Percentiles rank a stretch among this genome's conserved stretches.
Evolutionary conservation across 2,888 invertebrate genomes (phyloP).

Genomic region (Drosophila testacea): DNA sequence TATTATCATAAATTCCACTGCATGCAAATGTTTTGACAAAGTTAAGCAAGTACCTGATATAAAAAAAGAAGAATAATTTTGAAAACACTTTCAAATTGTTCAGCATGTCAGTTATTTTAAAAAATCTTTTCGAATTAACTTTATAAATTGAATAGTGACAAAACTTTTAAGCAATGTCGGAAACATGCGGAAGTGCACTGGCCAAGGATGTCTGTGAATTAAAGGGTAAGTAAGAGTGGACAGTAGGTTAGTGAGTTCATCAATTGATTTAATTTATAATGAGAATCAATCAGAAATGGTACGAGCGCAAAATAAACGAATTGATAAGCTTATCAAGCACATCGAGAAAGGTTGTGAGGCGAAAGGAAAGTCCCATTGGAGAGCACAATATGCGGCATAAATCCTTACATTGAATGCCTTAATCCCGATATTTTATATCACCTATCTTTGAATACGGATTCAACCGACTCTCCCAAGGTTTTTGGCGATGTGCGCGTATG

Average conservation of each 20-base stretch:
- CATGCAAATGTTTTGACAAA: too few species aligned
- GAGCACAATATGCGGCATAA: slow-evolving; percentile 78
- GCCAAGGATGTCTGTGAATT: slow-evolving; percentile 39
- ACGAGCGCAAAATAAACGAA: slow-evolving; percentile 53
- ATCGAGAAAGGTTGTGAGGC: slow-evolving; percentile 39
- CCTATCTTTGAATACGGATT: slow-evolving; percentile 92
- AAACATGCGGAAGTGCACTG: slow-evolving; percentile 5
- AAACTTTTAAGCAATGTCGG: slow-evolving; percentile 11
- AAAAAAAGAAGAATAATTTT: neutral
- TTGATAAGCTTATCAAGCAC: slow-evolving; percentile 45
- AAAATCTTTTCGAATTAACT: neutral
- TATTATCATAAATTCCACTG: too few species aligned
- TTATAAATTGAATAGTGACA: neutral
- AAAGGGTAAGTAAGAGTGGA: slow-evolving; percentile 30
- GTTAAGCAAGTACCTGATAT: too few species aligned
- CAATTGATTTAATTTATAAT: neutral
- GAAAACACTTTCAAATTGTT: neutral
- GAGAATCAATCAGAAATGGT: slow-evolving; percentile 34
- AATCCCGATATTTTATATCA: slow-evolving; percentile 96
- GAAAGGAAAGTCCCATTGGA: neutral
- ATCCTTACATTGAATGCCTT: slow-evolving; percentile 93
- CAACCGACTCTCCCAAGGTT: slow-evolving; percentile 94
- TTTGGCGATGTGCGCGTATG: slow-evolving; percentile 96
- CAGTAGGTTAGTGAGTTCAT: too few species aligned
- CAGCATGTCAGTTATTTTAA: neutral